Evolutionary conservation across 2,888 invertebrate genomes (phyloP).

Genomic region (Prenolepis imparis): DNA sequence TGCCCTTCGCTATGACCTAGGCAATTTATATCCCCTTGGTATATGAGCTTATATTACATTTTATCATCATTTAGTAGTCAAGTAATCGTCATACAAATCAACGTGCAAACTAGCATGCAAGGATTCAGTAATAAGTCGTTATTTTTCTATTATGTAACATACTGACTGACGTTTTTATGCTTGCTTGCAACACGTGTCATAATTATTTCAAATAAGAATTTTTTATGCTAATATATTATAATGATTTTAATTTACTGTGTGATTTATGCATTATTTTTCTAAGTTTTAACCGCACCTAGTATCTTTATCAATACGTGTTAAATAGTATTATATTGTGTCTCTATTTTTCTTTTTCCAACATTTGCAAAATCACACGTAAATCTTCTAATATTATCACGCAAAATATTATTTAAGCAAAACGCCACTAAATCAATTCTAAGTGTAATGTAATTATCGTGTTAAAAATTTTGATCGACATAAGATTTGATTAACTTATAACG

Average conservation of each 20-base stretch:
- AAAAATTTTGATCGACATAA: neutral
- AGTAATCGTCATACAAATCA: neutral
- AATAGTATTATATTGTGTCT: neutral
- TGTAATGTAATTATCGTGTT: neutral
- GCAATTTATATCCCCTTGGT: constrained; percentile 17
- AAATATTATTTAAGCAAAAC: neutral
- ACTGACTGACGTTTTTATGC: neutral
- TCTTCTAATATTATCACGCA: neutral
- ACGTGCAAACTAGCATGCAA: neutral
- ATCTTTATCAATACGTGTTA: neutral
- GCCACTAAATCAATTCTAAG: neutral
- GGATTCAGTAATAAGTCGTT: neutral
- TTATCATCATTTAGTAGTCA: neutral
- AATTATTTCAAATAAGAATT: neutral
- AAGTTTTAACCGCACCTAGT: neutral
- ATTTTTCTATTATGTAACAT: neutral
- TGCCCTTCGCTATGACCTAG: constrained; percentile 17
- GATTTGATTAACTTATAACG: neutral
- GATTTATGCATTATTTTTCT: neutral
- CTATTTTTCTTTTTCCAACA: neutral
- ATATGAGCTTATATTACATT: neutral
- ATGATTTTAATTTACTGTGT: neutral
- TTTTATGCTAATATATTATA: neutral
- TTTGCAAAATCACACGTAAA: neutral
- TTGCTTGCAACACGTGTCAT: neutral